Evolutionary conservation across 1,140 invertebrate genomes (phyloP), one percentile per base, ranked within the genome.

Genomic region (Adoxophyes honmai): DNA sequence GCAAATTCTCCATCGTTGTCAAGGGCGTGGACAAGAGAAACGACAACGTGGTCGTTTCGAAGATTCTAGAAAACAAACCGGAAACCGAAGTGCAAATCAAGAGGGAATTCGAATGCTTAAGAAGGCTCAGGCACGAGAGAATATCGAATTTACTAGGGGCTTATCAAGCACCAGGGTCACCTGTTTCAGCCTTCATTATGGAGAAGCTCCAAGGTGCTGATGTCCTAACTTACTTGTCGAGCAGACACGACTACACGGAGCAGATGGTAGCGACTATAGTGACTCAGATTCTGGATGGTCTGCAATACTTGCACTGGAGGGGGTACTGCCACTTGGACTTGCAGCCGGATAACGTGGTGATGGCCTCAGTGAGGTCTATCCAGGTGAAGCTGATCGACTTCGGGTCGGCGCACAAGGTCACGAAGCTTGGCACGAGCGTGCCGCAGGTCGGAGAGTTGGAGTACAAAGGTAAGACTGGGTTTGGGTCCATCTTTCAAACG

Each of bases 311-410:
- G 5, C 97, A 99, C 78, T 97, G 97, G 94, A 91, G 96, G 75
- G 97, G 96, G 0, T 94, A 96, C 62, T 96, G 95, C 61, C 97
- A 99, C 86, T 87, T 99, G 16, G 96, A 99, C 81, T 89, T 99
- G 11, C 97, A 99, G 81, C 98, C 98, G 0, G 97, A 98, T 70
- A 99, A 99, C 81, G 91, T 99, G n/a, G 96, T 99, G 0, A 97
- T 99, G 94, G 93, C 94, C 0, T 95, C 95, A 0, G 93, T 97
- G 3, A 91, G 95, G 64, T 94, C 94, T 14, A 92, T 97, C 4
- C 94, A 96, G 78, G 91, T 99, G 1, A 99, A 99, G 89, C 86
- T 99, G 9, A 93, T 97, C 0, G 98, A 99, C 80, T 96, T 99
- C 75, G 96, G 96, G 0, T 93, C 94, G 0, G 94, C 97, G 0